phyloP scores from a whole-genome alignment of 2,888 invertebrate genomes.

The Drosophila nr. perissopoda region DNA sequence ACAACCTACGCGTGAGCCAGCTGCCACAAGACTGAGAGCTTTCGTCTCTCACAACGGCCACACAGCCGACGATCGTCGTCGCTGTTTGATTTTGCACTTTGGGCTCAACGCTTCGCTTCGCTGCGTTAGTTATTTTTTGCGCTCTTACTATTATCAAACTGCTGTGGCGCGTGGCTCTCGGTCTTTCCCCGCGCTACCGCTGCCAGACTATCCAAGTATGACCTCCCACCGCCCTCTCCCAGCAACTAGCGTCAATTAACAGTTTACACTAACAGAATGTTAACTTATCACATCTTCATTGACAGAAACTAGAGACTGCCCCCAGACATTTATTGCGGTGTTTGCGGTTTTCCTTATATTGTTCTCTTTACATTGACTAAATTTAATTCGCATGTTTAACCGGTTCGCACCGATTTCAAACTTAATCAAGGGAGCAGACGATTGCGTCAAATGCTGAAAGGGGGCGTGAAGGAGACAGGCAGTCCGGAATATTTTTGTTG shows the following conservation, averaged over 20 bases:
- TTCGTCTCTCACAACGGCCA: constrained; percentile 12
- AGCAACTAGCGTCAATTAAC: constrained; percentile 30
- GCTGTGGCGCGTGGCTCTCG: constrained; percentile 58
- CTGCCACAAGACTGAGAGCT: constrained; percentile 82
- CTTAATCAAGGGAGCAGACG: constrained; percentile 61
- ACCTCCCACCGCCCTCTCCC: not conserved
- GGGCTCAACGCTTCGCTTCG: constrained; percentile 23
- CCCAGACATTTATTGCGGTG: constrained; percentile 24
- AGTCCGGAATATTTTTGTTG: constrained; percentile 29
- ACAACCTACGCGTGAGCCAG: constrained; percentile 83
- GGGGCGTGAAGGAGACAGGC: not conserved
- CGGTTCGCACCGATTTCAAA: constrained; percentile 60
- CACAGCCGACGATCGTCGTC: constrained; percentile 32
- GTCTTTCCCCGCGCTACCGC: constrained; percentile 21
- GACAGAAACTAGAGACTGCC: constrained; percentile 46
- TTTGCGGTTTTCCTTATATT: constrained; percentile 31
- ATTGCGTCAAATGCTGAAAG: not conserved
- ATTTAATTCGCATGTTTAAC: constrained; percentile 51
- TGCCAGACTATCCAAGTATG: not conserved
- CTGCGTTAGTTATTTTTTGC: constrained; percentile 5
- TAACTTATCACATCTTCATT: constrained; percentile 31
- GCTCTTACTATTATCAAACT: constrained; percentile 42
- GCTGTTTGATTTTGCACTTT: constrained; percentile 3
- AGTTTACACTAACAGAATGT: constrained; percentile 1
- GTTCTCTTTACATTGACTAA: constrained; percentile 26